Evolutionary conservation across 53 echinoderm and acorn worm genomes (phyloP).

Genomic region (Glandiceps talaboti): DNA sequence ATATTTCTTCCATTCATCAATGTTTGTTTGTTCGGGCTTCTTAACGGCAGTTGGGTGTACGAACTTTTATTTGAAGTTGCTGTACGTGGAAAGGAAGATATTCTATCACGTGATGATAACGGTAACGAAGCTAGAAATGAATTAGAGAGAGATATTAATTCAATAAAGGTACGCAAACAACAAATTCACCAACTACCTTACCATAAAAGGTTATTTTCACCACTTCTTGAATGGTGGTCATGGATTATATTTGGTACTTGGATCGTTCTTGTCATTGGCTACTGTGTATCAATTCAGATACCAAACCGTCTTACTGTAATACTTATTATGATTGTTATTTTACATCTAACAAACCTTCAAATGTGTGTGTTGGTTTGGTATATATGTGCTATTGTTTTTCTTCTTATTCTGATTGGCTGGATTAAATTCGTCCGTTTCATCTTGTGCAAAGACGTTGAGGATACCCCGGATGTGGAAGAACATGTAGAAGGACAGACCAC

Average conservation of each 20-base stretch:
- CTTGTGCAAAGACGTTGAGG: neutral
- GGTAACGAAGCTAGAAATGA: neutral
- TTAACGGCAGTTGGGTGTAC: neutral
- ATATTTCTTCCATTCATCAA: neutral
- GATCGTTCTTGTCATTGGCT: neutral
- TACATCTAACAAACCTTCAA: neutral
- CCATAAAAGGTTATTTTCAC: neutral
- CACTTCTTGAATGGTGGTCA: neutral
- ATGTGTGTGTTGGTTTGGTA: neutral
- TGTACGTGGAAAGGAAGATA: neutral
- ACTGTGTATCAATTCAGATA: neutral
- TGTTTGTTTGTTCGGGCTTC: neutral
- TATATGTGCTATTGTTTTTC: neutral
- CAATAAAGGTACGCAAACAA: neutral
- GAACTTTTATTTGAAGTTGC: neutral
- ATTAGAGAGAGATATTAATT: neutral
- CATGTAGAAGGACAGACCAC: too few relatives aligned
- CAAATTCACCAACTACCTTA: neutral
- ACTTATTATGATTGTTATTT: neutral
- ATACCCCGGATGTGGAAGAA: too few relatives aligned
- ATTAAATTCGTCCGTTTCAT: neutral
- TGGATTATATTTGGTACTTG: neutral
- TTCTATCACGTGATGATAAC: neutral
- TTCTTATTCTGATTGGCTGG: neutral
- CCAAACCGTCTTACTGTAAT: neutral